Percentiles rank a stretch among this genome's conserved stretches.
Evolutionary conservation across 2,888 invertebrate species (phyloP).

Genomic region (Galerucella nymphaeae): DNA sequence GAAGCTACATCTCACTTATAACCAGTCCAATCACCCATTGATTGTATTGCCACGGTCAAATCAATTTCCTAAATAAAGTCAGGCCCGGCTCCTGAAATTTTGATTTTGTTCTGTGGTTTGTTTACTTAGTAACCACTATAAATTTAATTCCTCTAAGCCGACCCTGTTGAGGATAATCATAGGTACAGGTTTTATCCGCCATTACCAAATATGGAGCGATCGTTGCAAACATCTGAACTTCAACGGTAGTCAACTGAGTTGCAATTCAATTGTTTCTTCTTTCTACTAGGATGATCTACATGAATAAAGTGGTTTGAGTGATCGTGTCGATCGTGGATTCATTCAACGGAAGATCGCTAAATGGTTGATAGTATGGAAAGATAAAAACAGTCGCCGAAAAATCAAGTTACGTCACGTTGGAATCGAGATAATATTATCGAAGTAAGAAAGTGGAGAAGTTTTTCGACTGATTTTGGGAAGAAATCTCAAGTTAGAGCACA

Average conservation of each 20-base stretch:
- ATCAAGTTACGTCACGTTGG: neutral
- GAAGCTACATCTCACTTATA: neutral
- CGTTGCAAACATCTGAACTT: constrained; percentile 22
- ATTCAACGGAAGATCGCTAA: neutral
- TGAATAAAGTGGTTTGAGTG: constrained; percentile 21
- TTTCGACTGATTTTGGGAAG: too few relatives aligned
- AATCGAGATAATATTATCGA: neutral
- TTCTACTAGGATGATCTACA: constrained; percentile 25
- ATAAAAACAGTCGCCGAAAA: too few relatives aligned
- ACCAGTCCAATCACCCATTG: constrained; percentile 27
- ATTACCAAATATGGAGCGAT: constrained; percentile 29
- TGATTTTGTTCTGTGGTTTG: too few relatives aligned
- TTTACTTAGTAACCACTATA: too few relatives aligned
- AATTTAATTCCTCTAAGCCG: neutral
- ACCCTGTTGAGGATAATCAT: constrained; percentile 3
- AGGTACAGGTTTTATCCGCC: constrained; percentile 23
- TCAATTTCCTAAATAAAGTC: neutral
- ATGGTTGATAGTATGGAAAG: neutral
- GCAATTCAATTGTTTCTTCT: constrained; percentile 35
- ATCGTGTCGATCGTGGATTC: constrained; percentile 3
- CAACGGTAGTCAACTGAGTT: constrained; percentile 29
- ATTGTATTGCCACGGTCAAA: constrained; percentile 16
- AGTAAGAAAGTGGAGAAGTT: too few relatives aligned
- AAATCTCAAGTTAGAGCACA: too few relatives aligned
- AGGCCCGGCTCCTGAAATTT: neutral